Evolutionary conservation across 2,797 vertebrate genomes (phyloP), one percentile per base, ranked within the genome.

Genomic region (Stomatorhinus walkeri): DNA sequence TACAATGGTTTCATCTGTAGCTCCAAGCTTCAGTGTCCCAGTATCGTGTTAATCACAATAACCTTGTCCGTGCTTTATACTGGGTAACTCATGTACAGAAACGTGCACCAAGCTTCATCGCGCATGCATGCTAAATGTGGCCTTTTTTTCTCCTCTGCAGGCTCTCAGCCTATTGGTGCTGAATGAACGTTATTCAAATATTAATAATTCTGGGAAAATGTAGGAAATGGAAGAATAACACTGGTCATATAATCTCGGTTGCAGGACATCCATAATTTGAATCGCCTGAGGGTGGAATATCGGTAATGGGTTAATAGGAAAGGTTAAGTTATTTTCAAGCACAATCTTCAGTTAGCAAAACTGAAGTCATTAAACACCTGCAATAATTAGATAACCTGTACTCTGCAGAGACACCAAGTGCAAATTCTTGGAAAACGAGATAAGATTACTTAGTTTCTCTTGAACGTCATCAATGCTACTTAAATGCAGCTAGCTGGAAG

Each of bases 1-100:
- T 93, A 91, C 92, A 93, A 91, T 92, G 91, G 90, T 90, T 89
- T 54, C 24, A 56, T 87, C 1, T 88, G 92, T 91, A 91, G 92
- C 90, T 88, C 76, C 49, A 46, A 40, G 83, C 64, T 43, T 88
- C 24, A 87, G 49, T 85, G 88, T 32, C 64, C 72, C 87, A 59
- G 81, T 52, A 88, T 43, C 16, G 32, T 81, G 49, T 89, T 88
- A 89, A 90, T 56, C 43, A 51, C 43, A 22, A 48, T 48, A 87
- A 68, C 56, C 87, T 64, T 28, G 59, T 24, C 9, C 87, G 14
- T 43, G 54, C 32, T 36, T 64, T 87, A 19, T 32, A 87, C 59
- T 68, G 4, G 4, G 59, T 49, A 68, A 43, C 32, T 68, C 87
- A 48, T 4, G 87, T 49, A 68, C 8, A 88, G 84, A 43, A 88